Evolutionary conservation across 2,888 invertebrate species (phyloP).

Genomic region (Lasiommata megera): DNA sequence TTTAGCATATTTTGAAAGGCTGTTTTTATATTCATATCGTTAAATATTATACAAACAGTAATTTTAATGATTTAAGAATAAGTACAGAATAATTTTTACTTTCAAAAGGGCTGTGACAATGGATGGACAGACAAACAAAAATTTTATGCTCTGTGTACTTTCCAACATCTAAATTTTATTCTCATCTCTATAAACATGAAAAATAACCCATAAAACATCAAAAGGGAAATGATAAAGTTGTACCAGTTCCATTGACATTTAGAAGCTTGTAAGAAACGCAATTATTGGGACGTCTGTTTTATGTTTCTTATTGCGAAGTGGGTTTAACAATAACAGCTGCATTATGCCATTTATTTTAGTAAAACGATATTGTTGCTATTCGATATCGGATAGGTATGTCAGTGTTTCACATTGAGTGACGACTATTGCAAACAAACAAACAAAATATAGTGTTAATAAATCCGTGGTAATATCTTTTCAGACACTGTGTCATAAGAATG

Average conservation of each 20-base stretch:
- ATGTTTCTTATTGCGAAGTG: slow-evolving; percentile 2
- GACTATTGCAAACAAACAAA: neutral
- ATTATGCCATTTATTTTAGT: neutral
- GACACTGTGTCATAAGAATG: no score
- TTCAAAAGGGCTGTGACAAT: no score
- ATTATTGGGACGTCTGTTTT: neutral
- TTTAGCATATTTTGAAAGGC: no score
- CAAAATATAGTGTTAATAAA: neutral
- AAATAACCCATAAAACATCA: neutral
- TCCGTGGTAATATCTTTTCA: no score
- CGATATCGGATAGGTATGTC: neutral
- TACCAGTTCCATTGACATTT: slow-evolving; percentile 1
- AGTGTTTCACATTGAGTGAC: slow-evolving; percentile 1
- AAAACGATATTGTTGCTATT: slow-evolving; percentile 6
- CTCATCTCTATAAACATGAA: neutral
- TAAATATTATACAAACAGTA: no score
- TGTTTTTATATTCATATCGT: no score
- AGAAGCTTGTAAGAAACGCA: slow-evolving; percentile 3
- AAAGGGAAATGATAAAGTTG: slow-evolving; percentile 2
- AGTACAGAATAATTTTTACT: no score
- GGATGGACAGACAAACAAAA: no score
- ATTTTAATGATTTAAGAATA: no score
- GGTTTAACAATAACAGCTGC: neutral
- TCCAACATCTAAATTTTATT: neutral
- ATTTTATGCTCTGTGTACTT: no score